Conservation (phyloP, 2,113 vertebrate species). For the Panthera uncia region DNA sequence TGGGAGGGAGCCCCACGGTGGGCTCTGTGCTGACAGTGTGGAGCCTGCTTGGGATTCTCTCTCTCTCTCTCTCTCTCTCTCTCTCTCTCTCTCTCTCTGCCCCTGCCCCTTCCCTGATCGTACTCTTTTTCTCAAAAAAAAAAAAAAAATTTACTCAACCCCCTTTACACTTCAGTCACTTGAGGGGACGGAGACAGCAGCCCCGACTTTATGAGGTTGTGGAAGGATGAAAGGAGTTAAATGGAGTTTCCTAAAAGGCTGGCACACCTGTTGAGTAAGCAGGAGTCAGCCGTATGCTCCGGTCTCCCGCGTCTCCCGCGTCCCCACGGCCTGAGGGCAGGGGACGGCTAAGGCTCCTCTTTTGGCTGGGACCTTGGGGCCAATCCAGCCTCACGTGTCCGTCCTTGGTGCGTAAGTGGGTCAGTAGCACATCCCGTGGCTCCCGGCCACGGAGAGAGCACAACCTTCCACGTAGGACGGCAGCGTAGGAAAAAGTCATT, state of each 20-base stretch:
- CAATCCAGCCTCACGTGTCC: neutral
- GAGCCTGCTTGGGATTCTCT: too few relatives aligned
- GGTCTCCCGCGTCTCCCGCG: neutral
- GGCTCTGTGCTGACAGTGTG: too few relatives aligned
- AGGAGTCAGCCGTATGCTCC: fast-evolving
- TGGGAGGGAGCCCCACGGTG: too few relatives aligned
- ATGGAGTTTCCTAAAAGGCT: neutral
- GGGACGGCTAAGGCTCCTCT: neutral
- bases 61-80: too few relatives aligned
- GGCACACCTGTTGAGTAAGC: neutral
- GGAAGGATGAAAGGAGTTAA: neutral
- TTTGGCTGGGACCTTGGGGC: neutral
- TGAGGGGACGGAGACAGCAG: too few relatives aligned
- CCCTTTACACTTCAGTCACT: too few relatives aligned
- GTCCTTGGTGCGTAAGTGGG: fast-evolving
- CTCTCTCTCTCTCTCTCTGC: too few relatives aligned
- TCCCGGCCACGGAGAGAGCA: neutral
- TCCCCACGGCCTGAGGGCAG: neutral
- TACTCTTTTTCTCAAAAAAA: too few relatives aligned
- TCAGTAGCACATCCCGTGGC: too few relatives aligned
- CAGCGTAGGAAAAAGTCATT: neutral
- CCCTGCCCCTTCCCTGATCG: too few relatives aligned
- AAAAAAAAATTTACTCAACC: too few relatives aligned
- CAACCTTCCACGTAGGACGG: fast-evolving
- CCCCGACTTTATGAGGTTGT: neutral